A percentile compares a stretch with the other conserved stretches of the same genome.
Evolutionary conservation across 2,888 invertebrate genomes (phyloP).

Genomic region (Erebia aethiops): DNA sequence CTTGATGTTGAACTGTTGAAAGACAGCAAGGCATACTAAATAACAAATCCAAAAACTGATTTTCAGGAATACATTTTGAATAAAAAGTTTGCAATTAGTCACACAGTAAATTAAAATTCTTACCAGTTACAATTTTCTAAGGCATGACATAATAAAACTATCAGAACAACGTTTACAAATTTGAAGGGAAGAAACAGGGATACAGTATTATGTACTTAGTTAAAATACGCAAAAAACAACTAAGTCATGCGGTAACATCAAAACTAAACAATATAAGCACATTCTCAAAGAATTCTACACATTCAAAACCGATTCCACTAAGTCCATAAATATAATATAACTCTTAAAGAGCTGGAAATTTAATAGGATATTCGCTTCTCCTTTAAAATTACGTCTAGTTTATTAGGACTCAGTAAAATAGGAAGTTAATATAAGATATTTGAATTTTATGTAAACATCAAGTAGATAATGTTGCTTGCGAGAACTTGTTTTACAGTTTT

Average conservation of each 20-base stretch:
- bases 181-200: not conserved
- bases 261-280: conserved; percentile 2
- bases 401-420: conserved; percentile 10
- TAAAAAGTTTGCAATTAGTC: not conserved
- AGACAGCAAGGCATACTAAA: not conserved
- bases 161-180: not conserved
- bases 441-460: not conserved
- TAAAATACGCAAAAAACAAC: conserved; percentile 1
- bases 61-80: not conserved
- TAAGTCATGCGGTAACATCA: not conserved
- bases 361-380: not conserved
- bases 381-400: not conserved
- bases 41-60: not conserved
- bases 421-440: too few relatives aligned
- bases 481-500: not conserved
- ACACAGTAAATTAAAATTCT: not conserved
- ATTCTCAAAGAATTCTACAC: not conserved
- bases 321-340: not conserved
- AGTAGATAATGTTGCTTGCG: not conserved
- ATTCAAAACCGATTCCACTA: conserved; percentile 1
- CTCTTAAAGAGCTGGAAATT: not conserved
- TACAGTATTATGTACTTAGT: not conserved
- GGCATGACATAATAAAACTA: not conserved
- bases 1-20: not conserved
- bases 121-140: not conserved